Evolutionary conservation across 30 jellyfish, hydroid and myxozoan genomes (phyloP).

Genomic region (Aurelia aurita complex sp. Pacific): DNA sequence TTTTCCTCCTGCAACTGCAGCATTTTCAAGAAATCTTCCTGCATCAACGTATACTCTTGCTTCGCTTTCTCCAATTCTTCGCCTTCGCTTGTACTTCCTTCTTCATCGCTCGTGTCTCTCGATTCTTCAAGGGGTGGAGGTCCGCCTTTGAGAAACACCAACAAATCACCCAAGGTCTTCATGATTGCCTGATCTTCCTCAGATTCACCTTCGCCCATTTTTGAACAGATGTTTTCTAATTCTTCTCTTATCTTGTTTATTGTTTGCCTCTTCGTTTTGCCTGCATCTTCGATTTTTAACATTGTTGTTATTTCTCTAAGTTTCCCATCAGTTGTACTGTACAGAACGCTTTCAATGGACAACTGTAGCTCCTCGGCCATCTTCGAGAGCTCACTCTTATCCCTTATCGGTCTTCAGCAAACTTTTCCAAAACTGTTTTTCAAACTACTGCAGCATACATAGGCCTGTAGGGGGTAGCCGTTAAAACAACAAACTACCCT

Average conservation of each 20-base stretch:
- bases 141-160: conserved; percentile 2
- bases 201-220: not conserved
- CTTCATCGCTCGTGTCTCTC: too few relatives aligned
- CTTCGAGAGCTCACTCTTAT: not conserved
- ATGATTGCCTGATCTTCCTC: not conserved
- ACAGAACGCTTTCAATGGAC: conserved; percentile 8
- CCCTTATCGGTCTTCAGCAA: not conserved
- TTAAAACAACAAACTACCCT: too few relatives aligned
- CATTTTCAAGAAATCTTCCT: too few relatives aligned
- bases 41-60: too few relatives aligned
- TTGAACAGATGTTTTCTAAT: not conserved
- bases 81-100: too few relatives aligned
- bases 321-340: conserved; percentile 10
- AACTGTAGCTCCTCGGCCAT: conserved; percentile 15
- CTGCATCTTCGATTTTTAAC: not conserved
- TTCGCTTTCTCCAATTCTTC: too few relatives aligned
- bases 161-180: not conserved
- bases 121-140: conserved; percentile 10
- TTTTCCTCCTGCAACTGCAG: too few relatives aligned
- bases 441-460: too few relatives aligned
- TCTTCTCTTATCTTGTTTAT: not conserved
- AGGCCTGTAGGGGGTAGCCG: too few relatives aligned
- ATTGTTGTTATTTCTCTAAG: not conserved
- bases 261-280: not conserved
- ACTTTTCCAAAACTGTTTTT: too few relatives aligned